Percentiles rank a stretch among this genome's conserved stretches.
phyloP scores from a whole-genome alignment of 2,113 vertebrate genomes.

The Odocoileus hemionus region DNA sequence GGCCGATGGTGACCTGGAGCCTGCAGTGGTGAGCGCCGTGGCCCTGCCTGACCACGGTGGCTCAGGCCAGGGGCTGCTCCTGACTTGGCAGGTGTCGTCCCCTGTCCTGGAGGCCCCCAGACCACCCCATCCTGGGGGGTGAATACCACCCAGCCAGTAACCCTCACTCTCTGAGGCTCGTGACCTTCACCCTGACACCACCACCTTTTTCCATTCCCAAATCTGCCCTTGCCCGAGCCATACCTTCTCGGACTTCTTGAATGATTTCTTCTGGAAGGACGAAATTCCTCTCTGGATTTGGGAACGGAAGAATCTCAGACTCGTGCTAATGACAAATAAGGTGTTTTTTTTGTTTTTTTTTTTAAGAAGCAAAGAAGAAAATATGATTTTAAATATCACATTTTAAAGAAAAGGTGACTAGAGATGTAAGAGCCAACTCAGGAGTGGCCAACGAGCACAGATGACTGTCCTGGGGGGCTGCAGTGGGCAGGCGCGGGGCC shows the following conservation, averaged over 20 bases:
- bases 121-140: not conserved
- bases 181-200: not conserved
- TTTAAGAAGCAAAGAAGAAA: not conserved
- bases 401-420: not conserved
- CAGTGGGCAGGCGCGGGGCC: accelerated
- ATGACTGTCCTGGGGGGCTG: conserved; percentile 79
- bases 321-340: conserved; percentile 86
- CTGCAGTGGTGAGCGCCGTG: not conserved
- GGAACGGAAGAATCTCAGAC: conserved; percentile 96
- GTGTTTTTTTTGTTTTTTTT: not conserved
- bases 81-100: not conserved
- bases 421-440: not conserved
- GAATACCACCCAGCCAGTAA: accelerated
- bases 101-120: not conserved
- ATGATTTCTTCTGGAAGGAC: conserved; percentile 96
- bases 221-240: not conserved
- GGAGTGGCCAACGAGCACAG: conserved; percentile 72
- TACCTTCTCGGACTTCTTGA: conserved; percentile 98
- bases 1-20: not conserved
- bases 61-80: not conserved
- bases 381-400: not conserved
- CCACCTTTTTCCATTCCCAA: not conserved
- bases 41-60: accelerated
- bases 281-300: conserved; percentile 96
- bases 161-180: not conserved